phyloP scores from a whole-genome alignment of 2,888 invertebrate species.

The Spilarctia lutea region DNA sequence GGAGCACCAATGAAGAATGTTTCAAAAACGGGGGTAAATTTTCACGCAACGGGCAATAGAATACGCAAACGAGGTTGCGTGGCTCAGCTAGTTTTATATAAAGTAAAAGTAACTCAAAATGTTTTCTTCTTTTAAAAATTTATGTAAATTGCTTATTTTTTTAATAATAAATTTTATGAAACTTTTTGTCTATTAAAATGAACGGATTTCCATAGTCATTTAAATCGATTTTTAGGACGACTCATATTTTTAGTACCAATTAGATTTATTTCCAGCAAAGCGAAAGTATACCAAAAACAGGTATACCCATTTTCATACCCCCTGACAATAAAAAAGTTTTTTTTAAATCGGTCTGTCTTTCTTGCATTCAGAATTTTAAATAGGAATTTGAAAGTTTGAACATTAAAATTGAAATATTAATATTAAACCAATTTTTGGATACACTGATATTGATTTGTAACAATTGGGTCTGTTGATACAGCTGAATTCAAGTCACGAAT shows the following conservation, averaged over 20 bases:
- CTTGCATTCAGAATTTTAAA: background rate
- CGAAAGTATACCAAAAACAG: too few relatives aligned
- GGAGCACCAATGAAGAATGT: too few relatives aligned
- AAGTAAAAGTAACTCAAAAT: too few relatives aligned
- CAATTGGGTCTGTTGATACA: constrained; percentile 2
- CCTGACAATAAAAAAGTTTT: too few relatives aligned
- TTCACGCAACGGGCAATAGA: too few relatives aligned
- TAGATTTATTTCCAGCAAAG: background rate
- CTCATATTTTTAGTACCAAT: background rate
- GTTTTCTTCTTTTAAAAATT: too few relatives aligned
- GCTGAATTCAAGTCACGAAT: constrained; percentile 8
- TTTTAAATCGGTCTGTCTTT: background rate
- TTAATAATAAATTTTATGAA: background rate
- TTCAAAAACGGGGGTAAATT: too few relatives aligned
- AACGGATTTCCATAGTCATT: background rate
- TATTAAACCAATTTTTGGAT: background rate
- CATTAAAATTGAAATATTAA: background rate
- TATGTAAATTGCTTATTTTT: constrained; percentile 4
- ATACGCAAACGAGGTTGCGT: too few relatives aligned
- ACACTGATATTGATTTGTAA: background rate
- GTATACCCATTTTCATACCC: background rate
- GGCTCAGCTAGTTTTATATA: too few relatives aligned
- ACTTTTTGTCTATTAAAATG: background rate
- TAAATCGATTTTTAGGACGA: too few relatives aligned
- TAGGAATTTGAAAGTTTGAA: background rate